A percentile compares a stretch with the other conserved stretches of the same genome.
phyloP scores from a whole-genome alignment of 2,888 invertebrate species.

The Trissonchulus sp. region DNA sequence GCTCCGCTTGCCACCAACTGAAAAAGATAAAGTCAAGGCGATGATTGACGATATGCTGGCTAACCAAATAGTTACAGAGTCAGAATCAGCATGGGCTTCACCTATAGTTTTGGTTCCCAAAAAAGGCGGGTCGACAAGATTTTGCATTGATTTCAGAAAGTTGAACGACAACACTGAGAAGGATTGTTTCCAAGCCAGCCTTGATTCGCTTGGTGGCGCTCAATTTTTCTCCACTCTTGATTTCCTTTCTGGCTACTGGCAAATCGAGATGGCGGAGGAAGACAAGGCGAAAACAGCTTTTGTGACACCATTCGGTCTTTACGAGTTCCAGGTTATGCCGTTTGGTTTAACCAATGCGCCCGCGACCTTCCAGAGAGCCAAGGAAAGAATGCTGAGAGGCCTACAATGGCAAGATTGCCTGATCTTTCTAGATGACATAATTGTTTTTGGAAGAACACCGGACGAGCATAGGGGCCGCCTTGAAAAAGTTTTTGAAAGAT shows the following conservation, averaged over 20 bases:
- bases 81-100: constrained; percentile 44
- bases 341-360: neutral
- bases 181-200: constrained; percentile 32
- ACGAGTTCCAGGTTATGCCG: neutral
- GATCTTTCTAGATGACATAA: neutral
- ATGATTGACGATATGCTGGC: constrained; percentile 1
- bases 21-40: neutral
- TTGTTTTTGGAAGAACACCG: neutral
- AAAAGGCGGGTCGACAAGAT: constrained; percentile 40
- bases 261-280: neutral
- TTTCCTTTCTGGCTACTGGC: neutral
- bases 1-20: neutral
- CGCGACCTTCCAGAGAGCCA: neutral
- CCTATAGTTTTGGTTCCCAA: constrained; percentile 49
- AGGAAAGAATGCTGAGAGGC: neutral
- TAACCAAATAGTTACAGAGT: neutral
- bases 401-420: neutral
- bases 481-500: neutral
- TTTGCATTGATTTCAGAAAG: constrained; percentile 39
- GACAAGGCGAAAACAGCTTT: neutral
- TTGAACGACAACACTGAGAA: constrained; percentile 35
- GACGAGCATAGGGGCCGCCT: neutral
- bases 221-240: neutral
- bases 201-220: neutral
- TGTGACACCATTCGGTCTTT: neutral